A percentile compares a stretch with the other conserved stretches of the same genome.
phyloP scores from a whole-genome alignment of 2,113 vertebrate genomes.

The Oryzias celebensis region DNA sequence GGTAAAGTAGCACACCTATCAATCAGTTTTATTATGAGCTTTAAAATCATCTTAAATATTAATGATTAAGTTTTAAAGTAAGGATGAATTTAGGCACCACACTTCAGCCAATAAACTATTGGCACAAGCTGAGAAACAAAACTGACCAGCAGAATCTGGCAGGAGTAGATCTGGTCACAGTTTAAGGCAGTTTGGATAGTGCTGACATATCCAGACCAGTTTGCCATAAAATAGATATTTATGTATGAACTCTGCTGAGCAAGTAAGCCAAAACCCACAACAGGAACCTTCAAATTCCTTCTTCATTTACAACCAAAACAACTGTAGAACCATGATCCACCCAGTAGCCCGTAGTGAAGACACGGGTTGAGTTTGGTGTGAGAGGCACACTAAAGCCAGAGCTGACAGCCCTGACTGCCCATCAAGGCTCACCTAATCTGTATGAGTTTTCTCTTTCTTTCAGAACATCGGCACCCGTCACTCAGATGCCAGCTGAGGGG shows the following conservation, averaged over 20 bases:
- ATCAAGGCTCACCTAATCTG: constrained; percentile 56
- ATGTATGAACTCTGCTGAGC: neutral
- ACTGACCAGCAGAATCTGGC: no score
- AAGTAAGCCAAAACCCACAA: neutral
- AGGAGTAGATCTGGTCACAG: no score
- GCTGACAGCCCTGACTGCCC: constrained; percentile 69
- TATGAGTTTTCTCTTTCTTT: constrained; percentile 56
- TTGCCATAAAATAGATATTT: neutral
- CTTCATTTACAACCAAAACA: constrained; percentile 38
- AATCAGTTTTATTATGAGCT: no score
- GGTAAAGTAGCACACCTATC: no score
- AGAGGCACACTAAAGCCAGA: constrained; percentile 48
- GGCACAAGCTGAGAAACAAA: no score
- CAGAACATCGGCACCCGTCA: constrained; percentile 53
- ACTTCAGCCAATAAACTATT: no score
- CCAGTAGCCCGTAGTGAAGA: neutral
- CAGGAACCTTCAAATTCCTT: constrained; percentile 5
- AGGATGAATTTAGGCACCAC: no score
- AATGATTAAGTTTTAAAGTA: no score
- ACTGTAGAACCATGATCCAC: neutral
- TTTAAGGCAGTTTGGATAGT: neutral
- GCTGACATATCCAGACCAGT: neutral
- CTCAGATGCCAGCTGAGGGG: constrained; percentile 32
- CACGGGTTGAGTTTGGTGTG: constrained; percentile 32
- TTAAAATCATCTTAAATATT: no score